Base-by-base conservation (phyloP, 2,113 vertebrate genomes). In the Anas platyrhynchos region DNA sequence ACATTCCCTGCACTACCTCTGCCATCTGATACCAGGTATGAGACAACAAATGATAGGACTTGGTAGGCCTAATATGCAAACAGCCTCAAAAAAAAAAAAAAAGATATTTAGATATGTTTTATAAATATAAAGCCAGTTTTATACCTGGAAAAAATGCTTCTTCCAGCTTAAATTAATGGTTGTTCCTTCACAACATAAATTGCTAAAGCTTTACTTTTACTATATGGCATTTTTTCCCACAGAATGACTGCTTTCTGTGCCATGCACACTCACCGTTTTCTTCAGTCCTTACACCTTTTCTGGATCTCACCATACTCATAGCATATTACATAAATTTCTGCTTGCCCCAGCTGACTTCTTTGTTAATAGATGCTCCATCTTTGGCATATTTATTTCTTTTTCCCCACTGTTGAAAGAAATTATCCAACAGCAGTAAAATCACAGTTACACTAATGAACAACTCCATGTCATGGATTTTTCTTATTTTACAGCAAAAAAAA, bases 291-390 rank as follows among this genome's bases (percentile, higher is more conserved):
- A 79, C 61, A 66, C 31, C 8, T 88, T 75, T 68, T 69, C 65
- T 81, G 59, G 78, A 73, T 93, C 76, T 94, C 46, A 81, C 54
- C 50, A 38, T 8, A 34, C 63, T 97, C 11, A 0, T 16, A 46
- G 88, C 83, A 68, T 76, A 90, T 54, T 86, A 82, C 50, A 93
- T 21, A 41, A 89, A 93, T 83, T 95, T 93, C 68, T 94, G 76
- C 88, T 96, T 97, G 88, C 50, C 92, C 59, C 82, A 73, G 58
- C 59, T 88, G 56, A 87, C 89, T 94, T 87, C 93, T 48, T 93
- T 95, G 91, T 95, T 97, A 95, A 96, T 86, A 94, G 94, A 91
- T 90, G 56, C 73, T 83, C 93, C 72, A 17, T 87, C 92, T 96
- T 92, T 95, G 89, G 76, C 90, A 93, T 61, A 71, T 88, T 96